phyloP scores from a whole-genome alignment of 2,797 vertebrate genomes.

The Gambusia yucatana region DNA sequence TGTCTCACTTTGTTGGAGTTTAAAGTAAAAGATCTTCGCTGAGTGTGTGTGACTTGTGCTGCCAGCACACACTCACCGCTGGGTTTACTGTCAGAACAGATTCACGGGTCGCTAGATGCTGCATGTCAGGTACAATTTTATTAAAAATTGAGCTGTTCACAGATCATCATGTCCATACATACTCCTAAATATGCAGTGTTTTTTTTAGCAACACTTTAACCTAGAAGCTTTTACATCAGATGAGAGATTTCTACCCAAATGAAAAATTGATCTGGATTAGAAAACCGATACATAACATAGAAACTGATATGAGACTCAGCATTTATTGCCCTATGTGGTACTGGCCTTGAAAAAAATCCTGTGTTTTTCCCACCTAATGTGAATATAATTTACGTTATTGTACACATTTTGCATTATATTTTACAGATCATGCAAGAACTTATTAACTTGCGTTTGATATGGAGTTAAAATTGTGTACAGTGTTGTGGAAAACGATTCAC shows the following conservation, averaged over 20 bases:
- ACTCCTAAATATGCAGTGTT: neutral
- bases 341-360: neutral
- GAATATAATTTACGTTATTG: too few relatives aligned
- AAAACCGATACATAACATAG: neutral
- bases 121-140: neutral
- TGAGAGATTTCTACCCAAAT: neutral
- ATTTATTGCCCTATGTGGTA: neutral
- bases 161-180: neutral
- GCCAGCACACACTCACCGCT: neutral
- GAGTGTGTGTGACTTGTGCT: conserved; percentile 2
- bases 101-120: neutral
- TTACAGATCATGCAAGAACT: too few relatives aligned
- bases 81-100: neutral
- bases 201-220: too few relatives aligned
- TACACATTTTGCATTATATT: too few relatives aligned
- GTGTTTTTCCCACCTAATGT: neutral
- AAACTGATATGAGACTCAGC: neutral
- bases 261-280: neutral
- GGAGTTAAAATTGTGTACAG: too few relatives aligned
- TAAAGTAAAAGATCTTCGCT: conserved; percentile 4
- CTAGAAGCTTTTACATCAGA: too few relatives aligned
- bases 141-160: neutral
- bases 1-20: conserved; percentile 25
- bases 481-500: too few relatives aligned
- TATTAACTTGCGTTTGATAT: too few relatives aligned